Conservation (phyloP, 2,113 vertebrate species). For the Lagenorhynchus albirostris region DNA sequence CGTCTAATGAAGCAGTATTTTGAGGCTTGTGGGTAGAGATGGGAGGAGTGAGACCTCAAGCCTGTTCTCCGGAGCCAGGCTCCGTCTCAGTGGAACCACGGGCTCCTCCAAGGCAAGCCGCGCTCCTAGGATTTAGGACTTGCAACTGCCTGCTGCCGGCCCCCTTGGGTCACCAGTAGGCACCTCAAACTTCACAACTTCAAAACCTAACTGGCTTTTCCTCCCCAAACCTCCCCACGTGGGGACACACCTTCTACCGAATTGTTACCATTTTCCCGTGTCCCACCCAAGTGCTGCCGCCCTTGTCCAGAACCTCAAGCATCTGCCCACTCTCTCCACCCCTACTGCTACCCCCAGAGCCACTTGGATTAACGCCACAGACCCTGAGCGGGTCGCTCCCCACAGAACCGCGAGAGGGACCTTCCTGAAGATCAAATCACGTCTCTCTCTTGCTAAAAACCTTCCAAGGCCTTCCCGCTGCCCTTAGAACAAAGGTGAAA, state of each 20-base stretch:
- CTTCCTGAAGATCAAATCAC: not conserved
- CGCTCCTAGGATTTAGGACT: not conserved
- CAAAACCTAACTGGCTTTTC: not conserved
- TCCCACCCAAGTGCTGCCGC: not conserved
- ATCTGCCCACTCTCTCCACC: not conserved
- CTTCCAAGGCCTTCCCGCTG: not conserved
- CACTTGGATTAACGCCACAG: not conserved
- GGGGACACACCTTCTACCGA: not conserved
- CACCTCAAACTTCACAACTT: not conserved
- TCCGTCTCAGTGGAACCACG: not conserved
- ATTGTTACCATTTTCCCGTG: not conserved
- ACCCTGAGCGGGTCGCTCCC: not conserved
- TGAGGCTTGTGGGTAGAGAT: not conserved
- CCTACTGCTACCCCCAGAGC: not conserved
- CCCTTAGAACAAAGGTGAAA: not conserved
- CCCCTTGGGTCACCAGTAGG: not conserved
- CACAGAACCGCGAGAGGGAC: not conserved
- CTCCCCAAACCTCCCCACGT: not conserved
- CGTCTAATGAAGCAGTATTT: not conserved
- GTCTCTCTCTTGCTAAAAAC: not conserved
- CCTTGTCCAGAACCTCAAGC: not conserved
- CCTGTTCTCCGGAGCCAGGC: accelerated
- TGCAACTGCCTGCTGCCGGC: not conserved
- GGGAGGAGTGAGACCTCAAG: not conserved
- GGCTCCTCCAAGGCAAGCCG: too few relatives aligned